Evolutionary conservation across 2,113 vertebrate genomes (phyloP), one percentile per base, ranked within the genome.

Genomic region (Dipodomys stephensi): DNA sequence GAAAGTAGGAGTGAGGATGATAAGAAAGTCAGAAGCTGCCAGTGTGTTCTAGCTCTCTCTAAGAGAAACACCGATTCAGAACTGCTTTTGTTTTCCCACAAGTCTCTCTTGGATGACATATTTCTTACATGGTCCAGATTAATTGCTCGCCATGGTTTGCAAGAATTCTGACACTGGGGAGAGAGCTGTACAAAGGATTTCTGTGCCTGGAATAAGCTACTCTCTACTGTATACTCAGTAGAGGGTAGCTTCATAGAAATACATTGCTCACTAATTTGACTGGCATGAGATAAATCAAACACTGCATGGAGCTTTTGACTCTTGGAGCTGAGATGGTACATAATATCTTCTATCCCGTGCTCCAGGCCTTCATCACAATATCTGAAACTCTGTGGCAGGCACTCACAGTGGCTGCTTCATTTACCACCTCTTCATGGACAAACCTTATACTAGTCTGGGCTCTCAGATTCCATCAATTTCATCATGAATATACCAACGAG

Each of bases 361-460:
- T 30, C 7, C 8, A 19, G 46, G 13, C 23, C 64, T 60, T 62
- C 1, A 18, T 28, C 6, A 0, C 28, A 13, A 6, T 2, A 30
- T 6, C 81, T 30, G 19, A 53, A 53, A 25, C 18, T 18, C 27
- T 12, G 49, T 30, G 16, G 4, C 6, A 20, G 7, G 49, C 22
- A 19, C 53, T 62, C 25, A 62, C 16, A 46, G 10, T 30, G 28
- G 57, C 22, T 25, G 2, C 9, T 1, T 0, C 71, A 35, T 73
- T 27, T 25, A 12, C 11, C 16, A 6, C 28, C 12, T 74, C 25
- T 62, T 20, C 3, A 28, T 6, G 18, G 35, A 6, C 13, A 1
- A 1, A 1, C 4, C 23, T 13, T 3, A 6, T 13, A 32, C 20
- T 25, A 30, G 8, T 23, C 68, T 7, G 10, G 62, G 15, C 1